Evolutionary conservation across 2,797 vertebrate species (phyloP), one percentile per base, ranked within the genome.

Genomic region (Glossophaga mutica): DNA sequence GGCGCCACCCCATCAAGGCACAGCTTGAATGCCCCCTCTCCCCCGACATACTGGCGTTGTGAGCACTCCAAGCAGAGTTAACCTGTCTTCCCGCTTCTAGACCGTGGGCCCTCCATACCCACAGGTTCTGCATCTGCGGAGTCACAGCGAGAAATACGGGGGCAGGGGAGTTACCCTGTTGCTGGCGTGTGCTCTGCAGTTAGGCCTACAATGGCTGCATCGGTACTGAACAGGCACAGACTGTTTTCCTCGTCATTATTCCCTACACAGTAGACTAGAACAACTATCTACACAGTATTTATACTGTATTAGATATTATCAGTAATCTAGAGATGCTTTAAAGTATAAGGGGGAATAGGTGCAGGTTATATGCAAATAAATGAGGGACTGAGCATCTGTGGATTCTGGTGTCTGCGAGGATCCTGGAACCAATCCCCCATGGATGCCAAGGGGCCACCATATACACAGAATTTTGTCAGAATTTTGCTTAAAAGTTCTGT

Each of bases 81-180:
- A 37, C 6, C 79, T 59, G 32, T 70, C 50, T 57, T 32, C 21
- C 34, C 5, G 12, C 11, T 42, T 76, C 76, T 42, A 8, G 3
- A 55, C 12, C 6, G 59, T 9, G 12, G 8, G 79, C 29, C 78
- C 79, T n/a, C 79, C 32, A 0, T 22, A 24, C n/a, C 57, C 57
- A n/a, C 39, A 22, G 79, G 39, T 22, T 46, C 57, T 24, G 57
- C 57, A n/a, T 44, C 59, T 14, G 5, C 1, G 0, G 29, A 46
- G 9, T 24, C 7, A 83, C 11, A 8, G 62, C n/a, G 39, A 19
- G 22, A 46, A 46, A 46, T 24, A 15, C n/a, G 32, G 62, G 21
- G 70, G 46, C 9, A 2, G 74, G 26, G 1, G 0, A 11, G 57
- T 14, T 3, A 16, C 19, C 11, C 32, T 24, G 4, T n/a, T n/a